These are phyloP conservation scores for Aporophyla lueneburgensis DNA, from an alignment of 2,888 invertebrate genomes.

Conservation along the genomic window DNA sequence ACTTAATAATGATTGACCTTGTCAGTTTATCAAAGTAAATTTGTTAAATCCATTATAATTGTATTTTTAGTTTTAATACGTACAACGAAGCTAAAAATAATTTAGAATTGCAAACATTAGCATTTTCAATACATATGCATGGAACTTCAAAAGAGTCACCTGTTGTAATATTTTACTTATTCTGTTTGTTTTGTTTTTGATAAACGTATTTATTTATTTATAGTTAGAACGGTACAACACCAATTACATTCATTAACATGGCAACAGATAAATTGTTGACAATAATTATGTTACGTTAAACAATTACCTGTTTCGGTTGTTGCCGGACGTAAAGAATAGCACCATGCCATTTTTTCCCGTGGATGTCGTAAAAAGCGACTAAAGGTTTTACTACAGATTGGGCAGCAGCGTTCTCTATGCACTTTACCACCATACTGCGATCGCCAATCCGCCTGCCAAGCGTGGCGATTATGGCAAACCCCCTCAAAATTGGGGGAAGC, in stretches of 20 bases:
- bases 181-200: background rate
- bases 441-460: too few species aligned
- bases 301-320: too few species aligned
- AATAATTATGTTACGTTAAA: too few species aligned
- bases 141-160: background rate
- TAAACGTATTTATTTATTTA: background rate
- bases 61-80: background rate
- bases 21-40: background rate
- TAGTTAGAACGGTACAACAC: background rate
- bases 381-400: too few species aligned
- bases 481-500: too few species aligned
- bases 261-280: too few species aligned
- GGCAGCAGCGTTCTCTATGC: too few species aligned
- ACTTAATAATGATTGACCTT: constrained; percentile 22
- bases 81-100: background rate
- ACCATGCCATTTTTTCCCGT: too few species aligned
- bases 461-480: too few species aligned
- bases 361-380: too few species aligned
- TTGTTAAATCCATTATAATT: background rate
- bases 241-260: background rate
- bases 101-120: constrained; percentile 6
- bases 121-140: background rate
- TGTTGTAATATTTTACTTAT: background rate
- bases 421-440: too few species aligned
- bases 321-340: too few species aligned